A percentile compares a stretch with the other conserved stretches of the same genome.
Evolutionary conservation across 2,797 vertebrate genomes (phyloP).

Genomic region (Hemibagrus guttatus): DNA sequence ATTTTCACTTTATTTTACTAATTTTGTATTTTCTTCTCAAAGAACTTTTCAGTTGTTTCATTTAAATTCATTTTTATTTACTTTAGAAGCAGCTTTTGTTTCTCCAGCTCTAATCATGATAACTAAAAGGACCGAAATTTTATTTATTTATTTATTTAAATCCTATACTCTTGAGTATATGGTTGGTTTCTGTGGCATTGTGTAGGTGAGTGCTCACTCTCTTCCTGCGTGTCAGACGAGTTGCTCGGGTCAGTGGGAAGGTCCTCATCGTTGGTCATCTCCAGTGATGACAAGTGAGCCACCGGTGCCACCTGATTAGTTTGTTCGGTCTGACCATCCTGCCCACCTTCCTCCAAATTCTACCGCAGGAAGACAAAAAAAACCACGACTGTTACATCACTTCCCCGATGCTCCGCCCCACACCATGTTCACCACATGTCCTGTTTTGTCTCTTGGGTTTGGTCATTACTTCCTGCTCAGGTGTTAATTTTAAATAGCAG

Average conservation of each 20-base stretch:
- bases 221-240: conserved; percentile 87
- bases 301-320: conserved; percentile 79
- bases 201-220: conserved; percentile 73
- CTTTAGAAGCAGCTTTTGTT: background rate
- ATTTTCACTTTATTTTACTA: background rate
- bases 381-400: no score
- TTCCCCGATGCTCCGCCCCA: background rate
- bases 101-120: background rate
- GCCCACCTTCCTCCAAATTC: conserved; percentile 74
- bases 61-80: background rate
- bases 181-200: background rate
- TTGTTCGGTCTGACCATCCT: conserved; percentile 75
- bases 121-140: background rate
- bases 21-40: background rate
- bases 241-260: conserved; percentile 88
- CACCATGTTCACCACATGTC: background rate
- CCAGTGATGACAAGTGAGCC: conserved; percentile 79
- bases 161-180: background rate
- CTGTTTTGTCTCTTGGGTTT: background rate
- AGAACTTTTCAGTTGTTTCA: background rate
- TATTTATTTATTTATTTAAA: background rate
- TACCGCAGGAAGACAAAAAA: conserved; percentile 59
- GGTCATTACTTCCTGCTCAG: background rate
- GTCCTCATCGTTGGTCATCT: conserved; percentile 84
- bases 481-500: background rate